Percentiles rank a stretch among this genome's conserved stretches.
Conservation (phyloP, 2,888 invertebrate species). For the Ochropleura leucogaster region DNA sequence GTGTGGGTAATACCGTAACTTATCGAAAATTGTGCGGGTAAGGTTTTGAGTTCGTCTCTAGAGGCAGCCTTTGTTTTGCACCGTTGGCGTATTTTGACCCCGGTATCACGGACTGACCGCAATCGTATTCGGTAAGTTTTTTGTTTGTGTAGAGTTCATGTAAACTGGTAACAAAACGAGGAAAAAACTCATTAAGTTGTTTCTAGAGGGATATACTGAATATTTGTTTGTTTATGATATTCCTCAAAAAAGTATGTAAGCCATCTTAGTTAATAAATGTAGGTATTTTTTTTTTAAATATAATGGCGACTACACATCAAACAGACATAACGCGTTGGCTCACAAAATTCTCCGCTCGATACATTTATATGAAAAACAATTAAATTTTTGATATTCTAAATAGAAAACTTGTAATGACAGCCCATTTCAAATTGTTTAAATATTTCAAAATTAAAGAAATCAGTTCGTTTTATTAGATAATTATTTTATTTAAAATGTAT, state of each 20-base stretch:
- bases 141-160: not conserved
- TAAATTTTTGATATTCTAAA: conserved; percentile 58
- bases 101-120: conserved; percentile 9
- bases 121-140: conserved; percentile 23
- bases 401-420: conserved; percentile 56
- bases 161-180: not conserved
- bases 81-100: conserved; percentile 45
- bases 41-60: conserved; percentile 63
- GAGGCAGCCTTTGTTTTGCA: conserved; percentile 69
- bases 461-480: conserved; percentile 46
- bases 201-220: not conserved
- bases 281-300: not conserved
- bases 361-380: conserved; percentile 61
- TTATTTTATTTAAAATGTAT: conserved; percentile 39
- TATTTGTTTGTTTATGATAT: not conserved
- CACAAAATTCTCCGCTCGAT: conserved; percentile 43
- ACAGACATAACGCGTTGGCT: conserved; percentile 26
- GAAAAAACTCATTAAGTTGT: not conserved
- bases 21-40: conserved; percentile 72
- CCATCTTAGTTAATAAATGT: not conserved
- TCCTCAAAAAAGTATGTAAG: not conserved
- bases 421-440: conserved; percentile 68
- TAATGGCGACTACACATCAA: conserved; percentile 13
- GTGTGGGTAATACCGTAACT: conserved; percentile 69
- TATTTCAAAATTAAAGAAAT: conserved; percentile 50